These are phyloP conservation scores for Odocoileus virginianus DNA, from an alignment of 2,113 vertebrate species.

Conservation along the genomic window DNA sequence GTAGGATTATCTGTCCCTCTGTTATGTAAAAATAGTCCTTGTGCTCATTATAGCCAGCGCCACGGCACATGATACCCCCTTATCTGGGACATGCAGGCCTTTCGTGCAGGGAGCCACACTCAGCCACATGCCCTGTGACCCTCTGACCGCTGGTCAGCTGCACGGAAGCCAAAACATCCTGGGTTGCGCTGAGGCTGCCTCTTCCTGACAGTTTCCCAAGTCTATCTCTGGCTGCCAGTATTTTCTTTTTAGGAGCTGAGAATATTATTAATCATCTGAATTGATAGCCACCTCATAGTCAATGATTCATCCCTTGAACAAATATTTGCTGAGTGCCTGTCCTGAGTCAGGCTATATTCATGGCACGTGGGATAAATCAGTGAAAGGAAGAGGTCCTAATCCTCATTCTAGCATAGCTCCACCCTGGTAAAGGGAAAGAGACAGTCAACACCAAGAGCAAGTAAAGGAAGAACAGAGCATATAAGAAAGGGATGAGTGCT, in stretches of 20 bases:
- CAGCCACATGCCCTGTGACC: conserved; percentile 59
- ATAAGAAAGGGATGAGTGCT: neutral
- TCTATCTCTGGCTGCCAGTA: conserved; percentile 27
- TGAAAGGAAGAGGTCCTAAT: neutral
- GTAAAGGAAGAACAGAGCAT: neutral
- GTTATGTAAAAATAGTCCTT: conserved; percentile 75
- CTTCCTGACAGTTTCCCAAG: neutral
- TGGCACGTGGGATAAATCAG: neutral
- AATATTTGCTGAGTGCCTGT: neutral
- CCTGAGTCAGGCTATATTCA: neutral
- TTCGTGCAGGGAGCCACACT: conserved; percentile 34
- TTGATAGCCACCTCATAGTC: neutral
- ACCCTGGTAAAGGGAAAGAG: neutral
- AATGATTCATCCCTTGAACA: conserved; percentile 28
- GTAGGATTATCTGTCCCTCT: conserved; percentile 72
- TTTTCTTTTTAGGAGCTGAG: conserved; percentile 21
- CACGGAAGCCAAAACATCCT: neutral
- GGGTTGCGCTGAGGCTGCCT: neutral
- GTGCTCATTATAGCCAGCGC: conserved; percentile 50
- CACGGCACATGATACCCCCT: conserved; percentile 62
- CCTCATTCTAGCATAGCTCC: neutral
- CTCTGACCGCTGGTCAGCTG: conserved; percentile 26
- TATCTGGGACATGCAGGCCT: conserved; percentile 75
- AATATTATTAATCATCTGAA: neutral
- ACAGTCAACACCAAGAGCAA: neutral